Base-by-base conservation (phyloP, 2,797 vertebrate genomes). In the Orientallactaga sibirica region DNA sequence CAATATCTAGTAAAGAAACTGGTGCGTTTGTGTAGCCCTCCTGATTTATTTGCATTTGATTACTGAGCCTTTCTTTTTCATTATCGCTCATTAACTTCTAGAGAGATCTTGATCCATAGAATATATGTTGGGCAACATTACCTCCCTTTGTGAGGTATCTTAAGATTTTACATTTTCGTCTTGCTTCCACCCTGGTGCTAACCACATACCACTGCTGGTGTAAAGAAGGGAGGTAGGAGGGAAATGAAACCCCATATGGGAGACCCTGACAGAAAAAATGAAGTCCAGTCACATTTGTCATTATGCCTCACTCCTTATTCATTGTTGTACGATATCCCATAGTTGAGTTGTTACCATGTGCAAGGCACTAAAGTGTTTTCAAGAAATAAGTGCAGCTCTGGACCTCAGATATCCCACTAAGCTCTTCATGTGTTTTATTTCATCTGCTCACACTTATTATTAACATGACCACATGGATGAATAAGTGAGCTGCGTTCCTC, bases 341-440 rank as follows among this genome's bases (percentile, higher is more conserved):
- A 3, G 0, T 0, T 29, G 41, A 70, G 71, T 70, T 20, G 25
- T 67, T 70, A 33, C 27, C 19, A 4, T 2, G n/a, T 48, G 41
- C 15, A 16, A 5, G 29, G 66, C 76, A 79, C 8, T 19, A 62
- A 71, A 3, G 3, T 10, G 3, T 52, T 84, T 93, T 84, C 66
- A 41, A 37, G 71, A 80, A 89, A 58, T 64, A 93, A 78, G 73
- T 37, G 3, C 14, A 25, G 73, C 80, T 94, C 73, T 89, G 81
- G 25, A 86, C 41, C 76, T 80, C 66, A 78, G 20, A 15, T 83
- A 48, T 82, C 58, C 43, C 22, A 1, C 64, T 41, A 37, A n/a
- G 62, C 8, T 55, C 66, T 73, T 76, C 52, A 29, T 27, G 14
- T 68, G 1, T 22, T 16, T 73, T 80, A 83, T 85, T 92, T 85